phyloP scores from a whole-genome alignment of 2,888 invertebrate species.

The Trypoxylon attenuatum region DNA sequence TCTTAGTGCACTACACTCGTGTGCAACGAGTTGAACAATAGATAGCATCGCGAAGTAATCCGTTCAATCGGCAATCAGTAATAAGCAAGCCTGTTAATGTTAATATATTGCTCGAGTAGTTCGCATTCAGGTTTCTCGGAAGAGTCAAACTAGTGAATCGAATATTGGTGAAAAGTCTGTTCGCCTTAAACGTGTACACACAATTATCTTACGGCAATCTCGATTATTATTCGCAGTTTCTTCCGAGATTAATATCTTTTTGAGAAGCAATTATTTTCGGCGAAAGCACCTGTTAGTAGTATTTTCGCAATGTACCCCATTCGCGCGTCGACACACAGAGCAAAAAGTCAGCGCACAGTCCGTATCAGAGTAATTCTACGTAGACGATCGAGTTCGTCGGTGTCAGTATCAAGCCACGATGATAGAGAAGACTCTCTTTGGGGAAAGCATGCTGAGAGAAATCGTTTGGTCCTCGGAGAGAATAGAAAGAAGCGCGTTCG shows the following conservation, averaged over 20 bases:
- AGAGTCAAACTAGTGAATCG: too few species aligned
- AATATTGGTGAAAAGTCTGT: too few species aligned
- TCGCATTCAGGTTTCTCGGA: background rate
- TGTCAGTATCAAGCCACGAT: background rate
- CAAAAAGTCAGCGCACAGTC: background rate
- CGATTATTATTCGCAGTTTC: background rate
- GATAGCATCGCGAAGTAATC: background rate
- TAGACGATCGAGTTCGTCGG: background rate
- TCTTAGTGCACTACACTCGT: constrained; percentile 12
- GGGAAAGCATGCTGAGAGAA: background rate
- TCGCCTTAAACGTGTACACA: too few species aligned
- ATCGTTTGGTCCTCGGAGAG: background rate
- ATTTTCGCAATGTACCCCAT: constrained; percentile 10
- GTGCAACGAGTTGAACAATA: background rate
- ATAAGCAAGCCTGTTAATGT: constrained; percentile 1
- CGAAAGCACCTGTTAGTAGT: constrained; percentile 41
- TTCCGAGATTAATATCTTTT: background rate
- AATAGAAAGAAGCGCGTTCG: constrained; percentile 11
- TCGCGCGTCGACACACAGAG: background rate
- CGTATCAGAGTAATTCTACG: background rate
- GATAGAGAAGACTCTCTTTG: background rate
- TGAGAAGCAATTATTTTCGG: constrained; percentile 5
- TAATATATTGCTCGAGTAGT: background rate
- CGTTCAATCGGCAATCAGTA: background rate
- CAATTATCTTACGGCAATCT: background rate